These are phyloP conservation scores for Pristionchus arcanus DNA, from an alignment of 2,888 invertebrate genomes.

Conservation along the genomic window DNA sequence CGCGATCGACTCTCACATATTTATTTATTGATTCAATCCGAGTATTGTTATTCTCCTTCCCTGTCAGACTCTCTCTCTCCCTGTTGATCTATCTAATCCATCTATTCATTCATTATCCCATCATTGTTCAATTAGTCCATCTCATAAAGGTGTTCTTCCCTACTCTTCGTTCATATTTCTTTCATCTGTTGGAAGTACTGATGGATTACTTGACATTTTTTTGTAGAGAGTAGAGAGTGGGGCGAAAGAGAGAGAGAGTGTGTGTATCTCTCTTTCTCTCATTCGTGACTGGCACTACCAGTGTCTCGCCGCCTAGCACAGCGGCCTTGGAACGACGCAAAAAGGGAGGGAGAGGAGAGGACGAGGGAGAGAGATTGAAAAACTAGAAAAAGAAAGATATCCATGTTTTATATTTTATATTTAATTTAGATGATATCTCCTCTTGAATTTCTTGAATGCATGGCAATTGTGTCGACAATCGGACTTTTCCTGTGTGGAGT, in stretches of 20 bases:
- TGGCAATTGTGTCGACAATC: conserved; percentile 35
- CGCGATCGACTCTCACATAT: conserved; percentile 19
- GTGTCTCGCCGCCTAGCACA: neutral
- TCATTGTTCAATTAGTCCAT: conserved; percentile 1
- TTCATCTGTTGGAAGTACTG: conserved; percentile 8
- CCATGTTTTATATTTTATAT: neutral
- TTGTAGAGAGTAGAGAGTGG: conserved; percentile 8
- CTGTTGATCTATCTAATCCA: conserved; percentile 22
- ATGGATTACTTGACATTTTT: neutral
- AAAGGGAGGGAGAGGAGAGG: neutral
- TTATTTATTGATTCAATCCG: neutral
- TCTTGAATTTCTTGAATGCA: neutral
- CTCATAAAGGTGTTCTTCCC: conserved; percentile 39
- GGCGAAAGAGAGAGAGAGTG: neutral
- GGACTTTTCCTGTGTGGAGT: conserved; percentile 74
- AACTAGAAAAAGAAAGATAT: neutral
- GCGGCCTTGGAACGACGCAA: conserved; percentile 26
- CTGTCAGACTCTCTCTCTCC: conserved; percentile 16
- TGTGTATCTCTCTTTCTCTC: neutral
- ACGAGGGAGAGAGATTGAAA: neutral
- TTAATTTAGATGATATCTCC: conserved; percentile 9
- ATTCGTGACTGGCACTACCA: neutral
- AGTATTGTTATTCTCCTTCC: conserved; percentile 12
- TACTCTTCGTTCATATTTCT: neutral
- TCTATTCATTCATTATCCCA: neutral